Base-by-base conservation (phyloP, 2,797 vertebrate species). In the Rallus crepitans region DNA sequence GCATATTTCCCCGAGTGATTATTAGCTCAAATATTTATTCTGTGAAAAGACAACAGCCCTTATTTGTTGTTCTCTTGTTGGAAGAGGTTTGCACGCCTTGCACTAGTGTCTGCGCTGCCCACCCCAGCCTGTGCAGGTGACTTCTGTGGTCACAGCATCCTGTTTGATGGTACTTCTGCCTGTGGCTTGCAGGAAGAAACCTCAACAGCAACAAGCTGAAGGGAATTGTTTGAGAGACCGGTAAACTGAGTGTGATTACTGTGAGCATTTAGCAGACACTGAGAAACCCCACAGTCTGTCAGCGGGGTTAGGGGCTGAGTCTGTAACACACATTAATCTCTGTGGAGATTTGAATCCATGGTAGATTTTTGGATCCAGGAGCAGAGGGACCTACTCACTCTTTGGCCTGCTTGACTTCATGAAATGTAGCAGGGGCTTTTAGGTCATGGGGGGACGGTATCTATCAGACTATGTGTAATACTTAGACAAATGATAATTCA, bases 21-120 rank as follows among this genome's bases (percentile, higher is more conserved):
- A 60, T 93, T 68, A n/a, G 63, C 35, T 68, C 89, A 93, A 92
- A 92, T 75, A 65, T 71, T 71, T 68, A 55, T 55, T 15, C 55
- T 66, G 39, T 50, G 70, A 25, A 63, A 75, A 55, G 77, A n/a
- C 76, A 63, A 39, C 85, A 81, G 76, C 15, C 40, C 0, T 11
- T 86, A 31, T 86, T 88, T 78, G 88, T 64, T 50, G 33, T 53
- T 56, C 42, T 21, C 68, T 18, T 15, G 25, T 70, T 78, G 25
- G 2, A 15, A 31, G 27, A 33, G 24, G 60, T 8, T 19, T 45
- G 42, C 42, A 45, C 42, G 19, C 42, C 42, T 19, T 18, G 59
- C 33, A 40, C 35, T 21, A 6, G 12, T 8, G 23, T 14, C 42
- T 39, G 82, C 61, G 5, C 50, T 13, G 55, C 33, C 19, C 35